Conservation (phyloP, 2,797 vertebrate genomes). For the Silurus aristotelis region DNA sequence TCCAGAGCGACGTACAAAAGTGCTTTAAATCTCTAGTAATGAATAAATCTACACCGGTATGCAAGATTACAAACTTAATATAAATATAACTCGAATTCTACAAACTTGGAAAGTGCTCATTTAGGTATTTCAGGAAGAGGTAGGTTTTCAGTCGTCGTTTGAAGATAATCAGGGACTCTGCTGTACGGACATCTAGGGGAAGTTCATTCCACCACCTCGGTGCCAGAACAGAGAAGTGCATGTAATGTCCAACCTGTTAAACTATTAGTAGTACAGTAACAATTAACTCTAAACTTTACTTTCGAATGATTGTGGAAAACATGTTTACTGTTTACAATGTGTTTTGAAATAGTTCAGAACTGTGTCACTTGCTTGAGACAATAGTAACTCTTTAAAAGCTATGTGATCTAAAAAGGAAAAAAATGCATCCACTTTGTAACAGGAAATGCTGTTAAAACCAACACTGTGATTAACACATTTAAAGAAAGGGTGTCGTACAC, state of each 20-base stretch:
- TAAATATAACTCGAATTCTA: too few species aligned
- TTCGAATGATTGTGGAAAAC: not conserved
- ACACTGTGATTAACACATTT: conserved; percentile 18
- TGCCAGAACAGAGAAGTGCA: too few species aligned
- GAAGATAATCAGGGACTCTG: too few species aligned
- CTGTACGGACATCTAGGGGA: too few species aligned
- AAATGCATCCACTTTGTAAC: not conserved
- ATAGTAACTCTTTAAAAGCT: not conserved
- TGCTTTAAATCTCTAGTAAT: too few species aligned
- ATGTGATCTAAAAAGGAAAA: not conserved
- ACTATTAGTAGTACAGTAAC: not conserved
- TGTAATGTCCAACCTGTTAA: not conserved
- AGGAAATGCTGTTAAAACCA: not conserved
- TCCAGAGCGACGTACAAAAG: too few species aligned
- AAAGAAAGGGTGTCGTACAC: conserved; percentile 17
- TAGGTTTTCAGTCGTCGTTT: too few species aligned
- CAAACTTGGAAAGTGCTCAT: too few species aligned
- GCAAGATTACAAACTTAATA: too few species aligned
- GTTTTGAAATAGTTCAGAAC: not conserved
- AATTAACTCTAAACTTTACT: not conserved
- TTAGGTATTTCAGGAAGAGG: too few species aligned
- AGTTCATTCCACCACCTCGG: too few species aligned
- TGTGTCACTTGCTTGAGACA: not conserved
- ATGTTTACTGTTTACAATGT: not conserved
- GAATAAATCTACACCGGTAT: too few species aligned